Evolutionary conservation across 2,113 vertebrate species (phyloP).

Genomic region (Nasalis larvatus): DNA sequence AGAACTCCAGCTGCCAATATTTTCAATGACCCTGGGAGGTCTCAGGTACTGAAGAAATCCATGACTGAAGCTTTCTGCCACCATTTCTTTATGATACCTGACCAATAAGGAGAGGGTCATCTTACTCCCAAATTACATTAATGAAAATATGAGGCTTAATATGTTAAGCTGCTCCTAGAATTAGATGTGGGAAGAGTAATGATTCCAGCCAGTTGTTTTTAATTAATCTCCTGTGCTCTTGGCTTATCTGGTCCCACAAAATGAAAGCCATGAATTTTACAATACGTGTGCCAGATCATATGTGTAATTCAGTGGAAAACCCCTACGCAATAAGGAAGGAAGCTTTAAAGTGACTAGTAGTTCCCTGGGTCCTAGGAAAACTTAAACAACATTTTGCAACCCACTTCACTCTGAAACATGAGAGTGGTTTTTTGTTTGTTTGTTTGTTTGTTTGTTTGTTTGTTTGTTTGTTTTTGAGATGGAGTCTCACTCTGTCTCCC

Average conservation of each 20-base stretch:
- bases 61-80: neutral
- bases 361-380: neutral
- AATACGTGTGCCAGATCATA: constrained; percentile 48
- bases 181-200: constrained; percentile 16
- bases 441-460: no score
- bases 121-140: neutral
- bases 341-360: neutral
- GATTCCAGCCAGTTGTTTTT: constrained; percentile 46
- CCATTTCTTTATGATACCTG: neutral
- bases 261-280: constrained; percentile 60
- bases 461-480: no score
- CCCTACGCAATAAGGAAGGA: constrained; percentile 44
- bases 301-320: constrained; percentile 73
- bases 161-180: neutral
- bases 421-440: no score
- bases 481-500: no score
- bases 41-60: neutral
- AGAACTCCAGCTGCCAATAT: neutral
- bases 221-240: constrained; percentile 68
- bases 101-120: neutral
- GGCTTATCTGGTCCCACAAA: constrained; percentile 66
- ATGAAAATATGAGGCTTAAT: neutral
- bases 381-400: neutral
- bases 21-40: neutral
- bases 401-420: neutral